Evolutionary conservation across 1,140 invertebrate species (phyloP).

Genomic region (Drosophila ohnishii): DNA sequence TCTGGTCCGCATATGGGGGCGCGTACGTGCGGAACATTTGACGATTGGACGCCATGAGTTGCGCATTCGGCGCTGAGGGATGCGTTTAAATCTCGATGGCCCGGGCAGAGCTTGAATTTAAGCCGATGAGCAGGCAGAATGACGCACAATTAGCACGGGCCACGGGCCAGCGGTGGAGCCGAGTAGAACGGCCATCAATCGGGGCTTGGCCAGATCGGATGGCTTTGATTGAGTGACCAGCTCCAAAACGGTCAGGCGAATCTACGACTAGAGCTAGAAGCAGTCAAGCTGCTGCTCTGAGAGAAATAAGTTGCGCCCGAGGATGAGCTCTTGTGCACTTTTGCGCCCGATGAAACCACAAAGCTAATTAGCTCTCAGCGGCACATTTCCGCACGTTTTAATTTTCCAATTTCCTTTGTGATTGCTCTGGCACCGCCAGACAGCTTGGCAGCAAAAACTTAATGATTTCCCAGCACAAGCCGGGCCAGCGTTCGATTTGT

Average conservation of each 20-base stretch:
- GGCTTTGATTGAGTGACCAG: conserved; percentile 39
- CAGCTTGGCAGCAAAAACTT: conserved; percentile 57
- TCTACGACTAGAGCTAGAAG: background rate
- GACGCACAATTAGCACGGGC: conserved; percentile 44
- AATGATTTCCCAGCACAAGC: conserved; percentile 53
- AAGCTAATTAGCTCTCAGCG: conserved; percentile 73
- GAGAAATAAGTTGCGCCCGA: conserved; percentile 22
- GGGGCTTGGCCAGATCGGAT: background rate
- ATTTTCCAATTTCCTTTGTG: conserved; percentile 70
- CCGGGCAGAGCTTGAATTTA: conserved; percentile 31
- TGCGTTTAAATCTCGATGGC: conserved; percentile 51
- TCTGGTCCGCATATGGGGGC: conserved; percentile 45
- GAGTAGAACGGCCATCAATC: conserved; percentile 11
- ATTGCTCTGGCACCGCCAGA: conserved; percentile 26
- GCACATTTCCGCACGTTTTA: conserved; percentile 75
- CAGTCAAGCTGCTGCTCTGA: background rate
- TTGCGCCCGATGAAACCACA: conserved; percentile 47
- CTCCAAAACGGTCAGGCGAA: background rate
- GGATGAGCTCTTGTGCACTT: conserved; percentile 41
- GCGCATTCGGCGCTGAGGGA: conserved; percentile 44
- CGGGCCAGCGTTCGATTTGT: conserved; percentile 54
- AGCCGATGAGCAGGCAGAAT: conserved; percentile 41
- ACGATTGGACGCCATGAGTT: conserved; percentile 60
- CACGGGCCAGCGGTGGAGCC: background rate
- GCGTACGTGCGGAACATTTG: conserved; percentile 62